A percentile compares a stretch with the other conserved stretches of the same genome.
Evolutionary conservation across 53 echinoderm and acorn worm genomes (phyloP).

Genomic region (Zoroaster sp.): DNA sequence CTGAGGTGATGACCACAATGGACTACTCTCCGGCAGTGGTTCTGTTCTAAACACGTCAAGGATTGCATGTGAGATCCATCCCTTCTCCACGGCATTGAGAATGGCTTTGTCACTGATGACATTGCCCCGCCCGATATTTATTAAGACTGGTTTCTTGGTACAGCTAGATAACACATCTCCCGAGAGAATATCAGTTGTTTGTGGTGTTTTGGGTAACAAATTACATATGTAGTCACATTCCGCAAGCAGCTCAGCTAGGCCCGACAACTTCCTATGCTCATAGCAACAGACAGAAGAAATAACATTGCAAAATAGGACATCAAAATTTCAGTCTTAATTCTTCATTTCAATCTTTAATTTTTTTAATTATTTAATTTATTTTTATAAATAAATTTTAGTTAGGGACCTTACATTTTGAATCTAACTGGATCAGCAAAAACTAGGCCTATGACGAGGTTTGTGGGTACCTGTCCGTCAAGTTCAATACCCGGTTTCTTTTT

Average conservation of each 20-base stretch:
- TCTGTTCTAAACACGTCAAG: slow-evolving; percentile 77
- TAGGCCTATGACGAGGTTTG: too few relatives aligned
- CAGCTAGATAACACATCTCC: slow-evolving; percentile 66
- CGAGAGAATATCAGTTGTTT: slow-evolving; percentile 62
- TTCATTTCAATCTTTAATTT: too few relatives aligned
- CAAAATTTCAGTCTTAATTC: too few relatives aligned
- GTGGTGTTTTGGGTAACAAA: slow-evolving; percentile 69
- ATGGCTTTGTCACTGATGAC: slow-evolving; percentile 63
- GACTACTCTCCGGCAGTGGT: slow-evolving; percentile 75
- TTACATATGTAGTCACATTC: slow-evolving; percentile 74
- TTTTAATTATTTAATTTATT: too few relatives aligned
- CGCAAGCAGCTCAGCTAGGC: slow-evolving; percentile 61
- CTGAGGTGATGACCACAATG: slow-evolving; percentile 82
- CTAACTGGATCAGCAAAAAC: too few relatives aligned
- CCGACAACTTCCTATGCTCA: slow-evolving; percentile 41
- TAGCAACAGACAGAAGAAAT: not conserved
- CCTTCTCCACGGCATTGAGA: slow-evolving; percentile 70
- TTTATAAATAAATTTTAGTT: too few relatives aligned
- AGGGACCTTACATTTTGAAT: too few relatives aligned
- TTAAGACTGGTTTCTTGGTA: slow-evolving; percentile 59
- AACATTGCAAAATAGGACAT: not conserved
- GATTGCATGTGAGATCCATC: slow-evolving; percentile 83
- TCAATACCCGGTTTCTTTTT: too few relatives aligned
- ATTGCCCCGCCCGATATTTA: slow-evolving; percentile 82
- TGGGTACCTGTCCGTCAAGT: too few relatives aligned